Base-by-base conservation (phyloP, 2,797 vertebrate species). In the Gymnoscopelus microlampas region DNA sequence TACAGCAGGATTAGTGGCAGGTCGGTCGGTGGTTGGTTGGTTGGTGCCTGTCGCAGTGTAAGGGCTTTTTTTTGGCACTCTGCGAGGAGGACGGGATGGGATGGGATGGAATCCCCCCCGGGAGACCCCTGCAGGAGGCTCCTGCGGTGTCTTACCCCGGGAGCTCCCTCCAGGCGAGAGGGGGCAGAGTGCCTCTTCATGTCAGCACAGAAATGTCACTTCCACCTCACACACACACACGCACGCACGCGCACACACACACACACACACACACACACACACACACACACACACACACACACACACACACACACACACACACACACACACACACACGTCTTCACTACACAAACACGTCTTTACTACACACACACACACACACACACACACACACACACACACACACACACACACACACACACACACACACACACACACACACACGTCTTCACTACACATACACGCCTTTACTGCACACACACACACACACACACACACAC, bases 171-270 rank as follows among this genome's bases (percentile, higher is more conserved):
- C 81, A 86, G 90, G 92, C 89, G 19, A 47, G 74, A 84, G 88
- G 88, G 89, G 85, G 89, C 88, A 91, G 90, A 90, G 85, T 85
- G 85, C 76, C 54, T 83, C 89, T 89, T 91, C 83, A 86, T 86
- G 86, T 93, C 90, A 89, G 85, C 91, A 85, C 81, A 91, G 85
- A 91, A 92, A 89, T 90, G 89, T 88, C 89, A 92, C 77, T 76
- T 85, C 84, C 77, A 70, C 81, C 76, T 72, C 66, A 66, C 78
- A 69, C 71, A 58, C 76, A 49, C 63, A 13, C 14, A 39, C 49
- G 59, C 54, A 44, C 58, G 60, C 49, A 59, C 50, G 35, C 73
- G 5, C 39, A 60, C 59, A 44, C 39, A 11, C 49, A 53, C 26
- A 19, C 14, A 56, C 66, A 32, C 3, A 68, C 68, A 75, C 76